Evolutionary conservation across 1,140 invertebrate genomes (phyloP).

Genomic region (Phymastichus coffea): DNA sequence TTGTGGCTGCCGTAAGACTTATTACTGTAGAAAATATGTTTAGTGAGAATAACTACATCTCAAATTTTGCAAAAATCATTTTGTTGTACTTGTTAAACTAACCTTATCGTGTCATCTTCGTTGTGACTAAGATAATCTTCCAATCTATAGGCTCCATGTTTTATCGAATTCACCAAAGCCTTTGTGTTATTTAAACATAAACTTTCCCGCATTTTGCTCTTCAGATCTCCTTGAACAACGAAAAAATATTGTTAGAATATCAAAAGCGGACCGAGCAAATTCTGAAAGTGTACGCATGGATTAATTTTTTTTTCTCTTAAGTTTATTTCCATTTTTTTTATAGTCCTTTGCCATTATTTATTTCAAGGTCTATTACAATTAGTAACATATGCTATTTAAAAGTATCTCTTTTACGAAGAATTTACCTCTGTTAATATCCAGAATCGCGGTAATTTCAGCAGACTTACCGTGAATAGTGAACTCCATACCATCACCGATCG

Average conservation of each 20-base stretch:
- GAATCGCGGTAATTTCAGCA: constrained; percentile 9
- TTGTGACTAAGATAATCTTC: constrained; percentile 72
- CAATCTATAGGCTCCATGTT: constrained; percentile 73
- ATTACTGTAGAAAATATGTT: constrained; percentile 62
- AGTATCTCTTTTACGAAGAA: neutral
- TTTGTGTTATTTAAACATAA: constrained; percentile 72
- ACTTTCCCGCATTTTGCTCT: constrained; percentile 71
- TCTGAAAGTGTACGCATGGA: too few relatives aligned
- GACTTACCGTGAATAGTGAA: constrained; percentile 81
- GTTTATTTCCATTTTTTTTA: too few relatives aligned
- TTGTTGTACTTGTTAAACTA: too few relatives aligned
- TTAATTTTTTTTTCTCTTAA: neutral
- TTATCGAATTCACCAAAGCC: constrained; percentile 68
- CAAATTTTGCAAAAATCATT: too few relatives aligned
- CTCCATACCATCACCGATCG: constrained; percentile 88
- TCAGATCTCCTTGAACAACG: constrained; percentile 65
- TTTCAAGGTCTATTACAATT: too few relatives aligned
- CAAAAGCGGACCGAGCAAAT: too few relatives aligned
- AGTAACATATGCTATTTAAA: too few relatives aligned
- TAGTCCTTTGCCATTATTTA: too few relatives aligned
- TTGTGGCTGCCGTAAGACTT: constrained; percentile 92
- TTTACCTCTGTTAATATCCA: neutral
- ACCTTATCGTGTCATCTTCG: constrained; percentile 60
- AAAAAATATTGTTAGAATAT: too few relatives aligned
- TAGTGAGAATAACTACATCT: too few relatives aligned